Conservation (phyloP, 2,888 invertebrate species). For the Mechanitis messenoides region DNA sequence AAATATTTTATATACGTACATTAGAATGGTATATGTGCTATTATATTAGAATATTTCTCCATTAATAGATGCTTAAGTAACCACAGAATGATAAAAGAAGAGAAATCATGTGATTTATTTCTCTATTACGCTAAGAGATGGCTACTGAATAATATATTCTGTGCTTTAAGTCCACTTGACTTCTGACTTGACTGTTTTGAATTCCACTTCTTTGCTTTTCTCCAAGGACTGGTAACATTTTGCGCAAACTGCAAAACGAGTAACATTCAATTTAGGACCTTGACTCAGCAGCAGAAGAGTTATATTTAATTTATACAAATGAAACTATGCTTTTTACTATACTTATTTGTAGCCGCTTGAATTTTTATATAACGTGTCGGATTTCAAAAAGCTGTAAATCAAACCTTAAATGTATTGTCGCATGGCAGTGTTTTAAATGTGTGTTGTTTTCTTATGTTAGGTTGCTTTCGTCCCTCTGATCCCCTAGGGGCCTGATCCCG, state of each 20-base stretch:
- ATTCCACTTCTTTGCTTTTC: conserved; percentile 59
- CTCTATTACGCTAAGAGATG: conserved; percentile 40
- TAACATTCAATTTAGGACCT: conserved; percentile 37
- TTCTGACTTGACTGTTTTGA: conserved; percentile 59
- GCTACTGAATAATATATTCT: conserved; percentile 53
- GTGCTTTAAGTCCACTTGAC: conserved; percentile 51
- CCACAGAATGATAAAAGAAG: conserved; percentile 2
- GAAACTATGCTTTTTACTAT: conserved; percentile 59
- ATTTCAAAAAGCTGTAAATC: conserved; percentile 27
- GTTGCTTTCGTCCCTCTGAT: conserved; percentile 56
- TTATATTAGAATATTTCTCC: background rate
- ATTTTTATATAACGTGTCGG: conserved; percentile 50
- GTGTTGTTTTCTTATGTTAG: conserved; percentile 40
- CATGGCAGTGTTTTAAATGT: conserved; percentile 41
- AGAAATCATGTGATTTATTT: conserved; percentile 34
- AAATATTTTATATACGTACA: background rate
- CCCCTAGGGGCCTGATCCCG: conserved; percentile 72
- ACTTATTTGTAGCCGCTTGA: conserved; percentile 61
- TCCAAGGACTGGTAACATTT: conserved; percentile 38
- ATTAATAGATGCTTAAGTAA: conserved; percentile 7
- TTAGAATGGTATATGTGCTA: background rate
- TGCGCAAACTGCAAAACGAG: conserved; percentile 33
- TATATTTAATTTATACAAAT: conserved; percentile 37
- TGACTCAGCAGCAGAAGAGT: conserved; percentile 34
- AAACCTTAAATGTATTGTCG: conserved; percentile 31